Conservation (phyloP, 1,140 invertebrate genomes). For the Lysiphlebus fabarum region DNA sequence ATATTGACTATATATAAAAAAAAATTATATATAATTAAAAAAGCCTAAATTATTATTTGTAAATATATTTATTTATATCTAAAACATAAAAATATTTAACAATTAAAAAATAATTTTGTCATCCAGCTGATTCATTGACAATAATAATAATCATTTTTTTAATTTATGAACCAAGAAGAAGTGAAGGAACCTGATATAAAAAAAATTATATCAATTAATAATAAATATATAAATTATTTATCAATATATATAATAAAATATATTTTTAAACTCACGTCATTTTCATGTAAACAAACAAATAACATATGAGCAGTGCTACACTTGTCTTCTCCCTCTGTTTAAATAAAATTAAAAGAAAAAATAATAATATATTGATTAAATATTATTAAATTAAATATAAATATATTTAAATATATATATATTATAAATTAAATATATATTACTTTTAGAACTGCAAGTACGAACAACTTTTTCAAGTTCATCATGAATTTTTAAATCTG, state of each 20-base stretch:
- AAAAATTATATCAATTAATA: background rate
- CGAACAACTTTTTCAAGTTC: background rate
- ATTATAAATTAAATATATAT: background rate
- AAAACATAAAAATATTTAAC: no score
- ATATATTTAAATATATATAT: background rate
- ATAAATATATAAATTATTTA: background rate
- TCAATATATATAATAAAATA: background rate
- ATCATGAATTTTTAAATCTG: background rate
- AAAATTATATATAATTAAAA: no score
- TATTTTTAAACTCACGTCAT: background rate
- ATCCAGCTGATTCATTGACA: no score
- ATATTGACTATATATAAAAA: no score
- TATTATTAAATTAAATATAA: background rate
- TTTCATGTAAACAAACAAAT: constrained; percentile 4
- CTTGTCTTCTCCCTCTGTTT: background rate
- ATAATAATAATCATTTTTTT: no score
- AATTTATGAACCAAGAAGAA: background rate
- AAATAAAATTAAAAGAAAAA: no score
- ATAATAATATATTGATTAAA: no score
- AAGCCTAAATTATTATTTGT: no score
- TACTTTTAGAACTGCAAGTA: constrained; percentile 1
- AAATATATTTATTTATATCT: no score
- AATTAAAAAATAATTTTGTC: no score
- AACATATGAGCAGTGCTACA: constrained; percentile 1
- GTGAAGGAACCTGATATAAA: background rate